Evolutionary conservation across 2,888 invertebrate genomes (phyloP), one percentile per base, ranked within the genome.

Genomic region (Molanna angustata): DNA sequence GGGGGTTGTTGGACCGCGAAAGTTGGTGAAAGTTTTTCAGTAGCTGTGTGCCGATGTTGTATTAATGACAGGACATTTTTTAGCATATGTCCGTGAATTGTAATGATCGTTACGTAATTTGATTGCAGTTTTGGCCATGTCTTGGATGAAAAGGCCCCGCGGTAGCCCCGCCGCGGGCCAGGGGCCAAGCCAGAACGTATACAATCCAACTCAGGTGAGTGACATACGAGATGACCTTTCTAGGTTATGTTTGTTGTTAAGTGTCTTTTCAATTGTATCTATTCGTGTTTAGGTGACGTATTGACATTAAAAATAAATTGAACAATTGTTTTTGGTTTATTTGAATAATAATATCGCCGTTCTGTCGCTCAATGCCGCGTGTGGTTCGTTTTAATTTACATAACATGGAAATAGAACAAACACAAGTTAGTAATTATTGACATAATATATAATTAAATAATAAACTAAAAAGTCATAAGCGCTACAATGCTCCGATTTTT

Each of bases 121-220:
- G 65, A 65, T 64, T 63, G 63, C 69, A 70, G 65, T 58, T 58
- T 59, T 60, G 61, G 66, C 63, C 62, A 77, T 77, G 76, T 76
- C 76, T 67, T 77, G 76, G 76, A 73, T 69, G 70, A 74, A 74
- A 65, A 70, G 73, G 65, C 62, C 64, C 57, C 65, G 62, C 55
- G 66, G 56, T 64, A 69, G 67, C 63, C 69, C 62, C 61, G 67
- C 65, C 62, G 67, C 62, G 62, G 66, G 55, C 63, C 42, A 51
- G 39, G 58, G 66, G 55, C 62, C 66, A 58, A 73, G 48, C 17
- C 54, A 50, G 19, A 41, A 47, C 43, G 16, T 47, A 57, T 71
- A 68, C 65, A 62, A 64, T 61, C 66, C 70, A 52, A 63, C 69
- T 57, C 74, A 74, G 73, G 75, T 74, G 61, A 69, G 69, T 45